A percentile compares a stretch with the other conserved stretches of the same genome.
Evolutionary conservation across 2,113 vertebrate species (phyloP).

Genomic region (Ariopsis seemanni): DNA sequence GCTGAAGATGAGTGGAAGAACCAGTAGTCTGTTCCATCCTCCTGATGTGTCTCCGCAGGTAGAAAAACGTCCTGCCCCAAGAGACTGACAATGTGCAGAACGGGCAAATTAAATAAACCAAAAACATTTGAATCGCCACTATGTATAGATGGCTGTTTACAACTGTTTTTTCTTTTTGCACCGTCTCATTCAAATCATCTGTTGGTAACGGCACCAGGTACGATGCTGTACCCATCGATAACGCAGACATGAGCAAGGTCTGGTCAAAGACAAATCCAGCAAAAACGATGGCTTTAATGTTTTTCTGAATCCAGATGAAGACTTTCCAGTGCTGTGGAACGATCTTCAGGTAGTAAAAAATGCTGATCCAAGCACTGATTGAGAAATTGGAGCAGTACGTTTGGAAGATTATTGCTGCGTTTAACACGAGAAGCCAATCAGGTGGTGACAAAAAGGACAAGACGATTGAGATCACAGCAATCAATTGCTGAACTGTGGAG

Average conservation of each 20-base stretch:
- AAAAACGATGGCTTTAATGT: constrained; percentile 20
- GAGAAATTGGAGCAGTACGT: constrained; percentile 35
- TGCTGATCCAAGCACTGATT: constrained; percentile 48
- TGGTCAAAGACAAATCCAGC: constrained; percentile 37
- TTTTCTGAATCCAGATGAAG: constrained; percentile 42
- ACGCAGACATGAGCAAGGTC: constrained; percentile 13
- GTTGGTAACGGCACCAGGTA: background rate
- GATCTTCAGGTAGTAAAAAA: constrained; percentile 48
- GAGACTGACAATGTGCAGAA: constrained; percentile 22
- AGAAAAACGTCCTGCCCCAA: constrained; percentile 42
- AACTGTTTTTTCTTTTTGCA: background rate
- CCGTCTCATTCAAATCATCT: background rate
- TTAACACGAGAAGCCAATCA: constrained; percentile 24
- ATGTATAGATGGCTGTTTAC: background rate
- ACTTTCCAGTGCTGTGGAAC: constrained; percentile 29
- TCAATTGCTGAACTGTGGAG: constrained; percentile 36
- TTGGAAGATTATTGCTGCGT: constrained; percentile 8
- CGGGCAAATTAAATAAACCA: constrained; percentile 36
- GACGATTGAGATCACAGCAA: background rate
- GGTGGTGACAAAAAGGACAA: constrained; percentile 1
- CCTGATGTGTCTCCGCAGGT: constrained; percentile 37
- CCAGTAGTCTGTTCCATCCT: constrained; percentile 33
- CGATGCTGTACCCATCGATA: constrained; percentile 16
- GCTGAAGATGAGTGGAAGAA: constrained; percentile 24
- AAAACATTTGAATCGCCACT: background rate